A percentile compares a stretch with the other conserved stretches of the same genome.
phyloP scores from a whole-genome alignment of 2,888 invertebrate species.

The Pocota personata region DNA sequence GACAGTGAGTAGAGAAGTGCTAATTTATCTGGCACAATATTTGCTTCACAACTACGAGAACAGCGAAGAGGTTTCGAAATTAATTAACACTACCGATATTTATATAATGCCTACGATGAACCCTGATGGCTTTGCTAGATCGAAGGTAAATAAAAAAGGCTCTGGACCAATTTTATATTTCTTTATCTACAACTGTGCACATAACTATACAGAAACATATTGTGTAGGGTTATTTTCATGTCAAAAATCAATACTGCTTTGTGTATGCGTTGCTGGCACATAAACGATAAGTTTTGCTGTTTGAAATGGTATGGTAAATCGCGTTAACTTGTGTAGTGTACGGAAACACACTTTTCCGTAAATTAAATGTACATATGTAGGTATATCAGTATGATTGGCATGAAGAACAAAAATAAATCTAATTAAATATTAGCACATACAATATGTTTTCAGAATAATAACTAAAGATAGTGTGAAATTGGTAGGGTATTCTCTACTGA shows the following conservation, averaged over 20 bases:
- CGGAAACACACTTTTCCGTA: not conserved
- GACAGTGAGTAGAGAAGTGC: constrained; percentile 92
- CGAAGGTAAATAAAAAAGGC: constrained; percentile 85
- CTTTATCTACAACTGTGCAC: not conserved
- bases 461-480: not conserved
- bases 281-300: not conserved
- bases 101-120: constrained; percentile 98
- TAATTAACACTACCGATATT: constrained; percentile 95
- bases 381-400: not conserved
- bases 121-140: constrained; percentile 96
- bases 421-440: not conserved
- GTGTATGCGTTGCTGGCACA: not conserved
- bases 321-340: not conserved
- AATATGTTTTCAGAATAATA: not conserved
- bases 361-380: not conserved
- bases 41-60: constrained; percentile 90
- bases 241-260: constrained; percentile 34
- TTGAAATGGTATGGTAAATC: not conserved
- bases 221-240: constrained; percentile 24
- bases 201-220: constrained; percentile 21
- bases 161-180: not conserved
- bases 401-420: not conserved
- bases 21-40: constrained; percentile 92
- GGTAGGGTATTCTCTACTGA: not conserved
- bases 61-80: constrained; percentile 87